Evolutionary conservation across 35 echinoderm and acorn worm species (phyloP).

Genomic region (Stichopus chloronotus): DNA sequence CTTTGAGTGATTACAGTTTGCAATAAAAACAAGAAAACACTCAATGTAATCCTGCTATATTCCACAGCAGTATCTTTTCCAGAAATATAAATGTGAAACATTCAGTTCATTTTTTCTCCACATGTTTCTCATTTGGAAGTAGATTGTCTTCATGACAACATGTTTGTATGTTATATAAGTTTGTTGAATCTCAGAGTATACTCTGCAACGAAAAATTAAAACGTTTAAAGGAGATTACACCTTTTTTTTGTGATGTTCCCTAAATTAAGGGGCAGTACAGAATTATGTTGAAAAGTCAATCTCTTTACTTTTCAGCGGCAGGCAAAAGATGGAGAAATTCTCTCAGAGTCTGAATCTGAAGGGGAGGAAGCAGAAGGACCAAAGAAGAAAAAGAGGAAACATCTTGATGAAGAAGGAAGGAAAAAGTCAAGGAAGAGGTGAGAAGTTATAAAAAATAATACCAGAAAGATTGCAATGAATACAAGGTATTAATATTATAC

Average conservation of each 20-base stretch:
- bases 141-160: background rate
- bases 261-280: too few relatives aligned
- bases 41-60: too few relatives aligned
- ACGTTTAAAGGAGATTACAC: too few relatives aligned
- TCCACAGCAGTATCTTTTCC: too few relatives aligned
- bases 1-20: too few relatives aligned
- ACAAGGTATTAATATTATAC: background rate
- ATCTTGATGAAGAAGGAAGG: slow-evolving; percentile 54
- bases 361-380: slow-evolving; percentile 57
- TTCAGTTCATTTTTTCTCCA: too few relatives aligned
- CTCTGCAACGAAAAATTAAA: background rate
- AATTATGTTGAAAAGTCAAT: too few relatives aligned
- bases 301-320: background rate
- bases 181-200: background rate
- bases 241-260: too few relatives aligned
- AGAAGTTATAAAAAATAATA: slow-evolving; percentile 21
- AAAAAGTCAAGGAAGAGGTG: slow-evolving; percentile 46
- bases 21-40: too few relatives aligned
- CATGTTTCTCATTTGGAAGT: background rate
- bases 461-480: slow-evolving; percentile 69
- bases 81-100: too few relatives aligned
- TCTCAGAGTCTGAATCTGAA: slow-evolving; percentile 14
- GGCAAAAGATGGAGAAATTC: slow-evolving; percentile 15
- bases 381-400: slow-evolving; percentile 78
- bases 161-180: slow-evolving; percentile 4